phyloP scores from a whole-genome alignment of 2,113 vertebrate genomes.

The Gobio gobio region DNA sequence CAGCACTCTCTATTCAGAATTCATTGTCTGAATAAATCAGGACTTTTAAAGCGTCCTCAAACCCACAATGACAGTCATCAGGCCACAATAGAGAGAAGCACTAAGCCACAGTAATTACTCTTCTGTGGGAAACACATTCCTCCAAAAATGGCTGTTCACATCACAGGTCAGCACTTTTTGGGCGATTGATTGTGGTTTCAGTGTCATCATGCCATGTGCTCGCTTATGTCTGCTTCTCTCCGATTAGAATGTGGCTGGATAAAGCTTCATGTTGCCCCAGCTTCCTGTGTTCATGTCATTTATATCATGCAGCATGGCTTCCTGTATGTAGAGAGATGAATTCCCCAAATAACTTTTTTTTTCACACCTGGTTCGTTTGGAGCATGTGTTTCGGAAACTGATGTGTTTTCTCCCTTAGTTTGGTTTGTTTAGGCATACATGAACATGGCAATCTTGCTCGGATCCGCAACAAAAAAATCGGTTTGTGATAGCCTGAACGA shows the following conservation, averaged over 20 bases:
- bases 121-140: constrained; percentile 5
- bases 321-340: background rate
- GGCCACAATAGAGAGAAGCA: background rate
- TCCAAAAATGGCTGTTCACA: constrained; percentile 7
- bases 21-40: constrained; percentile 38
- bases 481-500: too few species aligned
- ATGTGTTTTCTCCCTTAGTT: too few species aligned
- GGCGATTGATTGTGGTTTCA: constrained; percentile 13
- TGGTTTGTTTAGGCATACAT: too few species aligned
- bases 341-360: background rate
- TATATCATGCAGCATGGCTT: background rate
- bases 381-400: too few species aligned
- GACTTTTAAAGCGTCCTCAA: constrained; percentile 37
- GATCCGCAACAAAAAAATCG: too few species aligned
- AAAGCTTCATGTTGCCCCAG: background rate
- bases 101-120: constrained; percentile 43
- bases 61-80: constrained; percentile 33
- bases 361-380: background rate
- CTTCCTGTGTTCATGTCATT: background rate
- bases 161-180: background rate
- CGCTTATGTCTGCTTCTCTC: background rate
- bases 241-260: background rate
- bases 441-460: too few species aligned
- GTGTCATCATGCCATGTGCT: background rate
- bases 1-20: constrained; percentile 4